These are phyloP conservation scores for Alligator mississippiensis DNA, from an alignment of 2,113 vertebrate species.

Conservation along the genomic window DNA sequence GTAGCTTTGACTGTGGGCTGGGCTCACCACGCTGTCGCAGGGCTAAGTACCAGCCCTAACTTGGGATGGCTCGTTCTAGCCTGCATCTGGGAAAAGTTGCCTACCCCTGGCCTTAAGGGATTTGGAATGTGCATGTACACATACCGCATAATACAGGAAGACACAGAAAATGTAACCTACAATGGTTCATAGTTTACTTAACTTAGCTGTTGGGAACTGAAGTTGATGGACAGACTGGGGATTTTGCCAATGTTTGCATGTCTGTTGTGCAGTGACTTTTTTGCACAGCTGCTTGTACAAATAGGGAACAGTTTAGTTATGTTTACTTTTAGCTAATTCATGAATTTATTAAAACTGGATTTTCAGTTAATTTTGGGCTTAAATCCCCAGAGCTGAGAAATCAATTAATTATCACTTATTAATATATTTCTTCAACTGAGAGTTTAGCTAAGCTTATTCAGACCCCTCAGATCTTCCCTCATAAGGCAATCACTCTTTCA, in stretches of 20 bases:
- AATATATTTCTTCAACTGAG: background rate
- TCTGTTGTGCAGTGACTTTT: background rate
- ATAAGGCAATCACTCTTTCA: background rate
- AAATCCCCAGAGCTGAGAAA: constrained; percentile 1
- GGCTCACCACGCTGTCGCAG: too few species aligned
- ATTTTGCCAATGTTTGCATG: background rate
- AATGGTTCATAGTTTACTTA: background rate
- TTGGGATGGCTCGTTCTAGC: too few species aligned
- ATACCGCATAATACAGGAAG: too few species aligned
- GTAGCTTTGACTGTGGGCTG: too few species aligned
- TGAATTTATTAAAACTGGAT: background rate
- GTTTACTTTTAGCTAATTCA: background rate
- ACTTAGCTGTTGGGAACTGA: background rate
- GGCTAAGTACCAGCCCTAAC: too few species aligned
- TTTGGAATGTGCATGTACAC: background rate
- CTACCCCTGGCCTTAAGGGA: background rate
- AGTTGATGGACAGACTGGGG: background rate
- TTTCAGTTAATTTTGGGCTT: background rate
- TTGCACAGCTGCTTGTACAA: background rate
- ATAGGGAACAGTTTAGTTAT: background rate
- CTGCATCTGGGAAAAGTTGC: too few species aligned
- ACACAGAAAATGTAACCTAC: too few species aligned
- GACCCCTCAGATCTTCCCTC: too few species aligned
- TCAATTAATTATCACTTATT: constrained; percentile 12
- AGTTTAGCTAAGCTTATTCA: background rate